These are phyloP conservation scores for Masnerella sp. DNA, from an alignment of 2,888 invertebrate genomes.

Conservation along the genomic window DNA sequence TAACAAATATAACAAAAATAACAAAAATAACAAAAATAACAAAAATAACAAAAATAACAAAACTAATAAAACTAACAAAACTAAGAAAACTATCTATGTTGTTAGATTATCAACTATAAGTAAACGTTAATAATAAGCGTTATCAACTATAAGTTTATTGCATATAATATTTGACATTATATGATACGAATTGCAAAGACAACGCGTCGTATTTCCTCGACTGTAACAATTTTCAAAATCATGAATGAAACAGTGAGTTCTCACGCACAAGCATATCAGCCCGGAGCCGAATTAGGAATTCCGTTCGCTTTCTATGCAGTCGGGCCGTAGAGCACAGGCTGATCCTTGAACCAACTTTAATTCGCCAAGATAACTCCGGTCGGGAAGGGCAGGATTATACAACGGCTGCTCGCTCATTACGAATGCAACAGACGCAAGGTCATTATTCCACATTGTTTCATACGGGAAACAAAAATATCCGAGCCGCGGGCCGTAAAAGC, in stretches of 20 bases:
- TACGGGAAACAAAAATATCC: constrained; percentile 48
- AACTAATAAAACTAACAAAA: too few relatives aligned
- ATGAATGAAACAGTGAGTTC: not conserved
- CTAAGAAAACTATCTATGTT: too few relatives aligned
- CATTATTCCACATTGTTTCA: constrained; percentile 52
- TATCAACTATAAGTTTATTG: too few relatives aligned
- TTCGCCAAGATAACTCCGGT: constrained; percentile 39
- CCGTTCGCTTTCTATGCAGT: constrained; percentile 20
- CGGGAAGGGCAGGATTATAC: constrained; percentile 30
- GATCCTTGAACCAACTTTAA: constrained; percentile 46
- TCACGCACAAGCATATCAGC: not conserved
- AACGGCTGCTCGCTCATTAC: constrained; percentile 42
- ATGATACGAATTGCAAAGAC: too few relatives aligned
- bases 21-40: too few relatives aligned
- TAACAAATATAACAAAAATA: too few relatives aligned
- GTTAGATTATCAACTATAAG: too few relatives aligned
- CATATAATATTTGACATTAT: too few relatives aligned
- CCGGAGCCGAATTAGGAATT: not conserved
- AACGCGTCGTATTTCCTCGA: too few relatives aligned
- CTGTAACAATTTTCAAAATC: too few relatives aligned
- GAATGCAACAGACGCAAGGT: constrained; percentile 53
- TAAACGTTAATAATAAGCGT: too few relatives aligned
- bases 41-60: too few relatives aligned
- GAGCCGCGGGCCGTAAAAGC: constrained; percentile 46
- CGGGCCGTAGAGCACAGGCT: constrained; percentile 20